Evolutionary conservation across 2,113 vertebrate species (phyloP), one percentile per base, ranked within the genome.

Genomic region (Phyllopteryx taeniolatus): DNA sequence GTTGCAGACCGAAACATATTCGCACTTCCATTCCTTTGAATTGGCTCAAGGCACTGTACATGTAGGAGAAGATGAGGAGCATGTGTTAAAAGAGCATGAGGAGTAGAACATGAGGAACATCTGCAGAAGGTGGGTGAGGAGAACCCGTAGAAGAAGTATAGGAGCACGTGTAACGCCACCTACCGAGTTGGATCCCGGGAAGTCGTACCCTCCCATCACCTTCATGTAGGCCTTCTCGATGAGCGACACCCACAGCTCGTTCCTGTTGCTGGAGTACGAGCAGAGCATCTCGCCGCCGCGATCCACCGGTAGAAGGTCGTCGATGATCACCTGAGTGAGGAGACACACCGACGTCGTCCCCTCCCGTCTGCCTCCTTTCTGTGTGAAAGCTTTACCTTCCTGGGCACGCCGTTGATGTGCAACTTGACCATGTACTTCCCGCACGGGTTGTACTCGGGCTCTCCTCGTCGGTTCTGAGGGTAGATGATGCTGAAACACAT

Each of bases 201-300:
- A 99, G 88, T 99, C 96, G 74, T 98, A 99, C 73, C 97, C 97
- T 73, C 98, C 98, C 98, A 99, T 99, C 79, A 99, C 96, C 80
- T 99, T 99, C 98, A 99, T 99, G 89, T 99, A 99, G n/a, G 97
- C 97, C 75, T 99, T 99, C 87, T 99, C 98, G 79, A 99, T 98
- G 67, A 99, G 93, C 0, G 98, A 99, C 8, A 99, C 96, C 98
- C 98, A 99, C 42, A 99, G 84, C 88, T 99, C 97, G 77, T 96
- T 99, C 87, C 93, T 94, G 81, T 99, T 99, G 88, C 98, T 99
- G 72, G 97, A 99, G 43, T 99, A 99, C 54, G 97, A 99, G 76
- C 97, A 99, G 22, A 99, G 94, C 82, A 99, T 90, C 84, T 98
- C 97, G 59, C 97, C 96, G 8, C 92, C 95, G n/a, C 91, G 94